phyloP scores from a whole-genome alignment of 2,888 invertebrate species.

The Spodoptera littoralis region DNA sequence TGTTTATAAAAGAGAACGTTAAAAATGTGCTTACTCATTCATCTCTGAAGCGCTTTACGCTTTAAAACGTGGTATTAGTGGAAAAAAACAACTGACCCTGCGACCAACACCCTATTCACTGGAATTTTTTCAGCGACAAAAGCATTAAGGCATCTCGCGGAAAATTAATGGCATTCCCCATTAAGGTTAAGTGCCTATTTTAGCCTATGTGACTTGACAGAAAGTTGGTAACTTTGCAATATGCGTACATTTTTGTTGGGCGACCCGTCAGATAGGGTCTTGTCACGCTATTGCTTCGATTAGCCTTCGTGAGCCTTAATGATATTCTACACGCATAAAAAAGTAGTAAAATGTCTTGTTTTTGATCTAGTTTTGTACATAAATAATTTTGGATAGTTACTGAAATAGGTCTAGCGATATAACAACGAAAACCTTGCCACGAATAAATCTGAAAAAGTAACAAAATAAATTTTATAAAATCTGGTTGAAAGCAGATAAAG shows the following conservation, averaged over 20 bases:
- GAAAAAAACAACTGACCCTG: conserved; percentile 63
- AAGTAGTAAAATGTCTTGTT: conserved; percentile 27
- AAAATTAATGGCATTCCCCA: conserved; percentile 80
- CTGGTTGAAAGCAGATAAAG: too few species aligned
- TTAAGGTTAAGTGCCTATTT: conserved; percentile 83
- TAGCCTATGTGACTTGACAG: conserved; percentile 80
- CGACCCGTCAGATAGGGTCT: conserved; percentile 49
- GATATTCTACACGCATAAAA: conserved; percentile 22
- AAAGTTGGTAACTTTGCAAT: conserved; percentile 71
- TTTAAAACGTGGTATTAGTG: conserved; percentile 60
- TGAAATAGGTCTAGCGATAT: neutral
- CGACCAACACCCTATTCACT: conserved; percentile 68
- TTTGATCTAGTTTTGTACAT: conserved; percentile 4
- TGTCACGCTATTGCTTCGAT: conserved; percentile 48
- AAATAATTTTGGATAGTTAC: conserved; percentile 2
- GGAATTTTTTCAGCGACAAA: conserved; percentile 75
- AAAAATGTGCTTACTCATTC: conserved; percentile 60
- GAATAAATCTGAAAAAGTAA: neutral
- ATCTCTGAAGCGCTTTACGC: conserved; percentile 43
- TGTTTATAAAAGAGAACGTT: conserved; percentile 50
- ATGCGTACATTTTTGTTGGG: conserved; percentile 65
- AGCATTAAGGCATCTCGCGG: conserved; percentile 78
- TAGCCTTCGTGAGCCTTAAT: conserved; percentile 24
- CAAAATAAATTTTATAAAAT: too few species aligned
- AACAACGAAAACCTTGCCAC: neutral